A percentile compares a stretch with the other conserved stretches of the same genome.
Conservation (phyloP, 1,140 invertebrate genomes). For the Acyrthosiphon pisum region DNA sequence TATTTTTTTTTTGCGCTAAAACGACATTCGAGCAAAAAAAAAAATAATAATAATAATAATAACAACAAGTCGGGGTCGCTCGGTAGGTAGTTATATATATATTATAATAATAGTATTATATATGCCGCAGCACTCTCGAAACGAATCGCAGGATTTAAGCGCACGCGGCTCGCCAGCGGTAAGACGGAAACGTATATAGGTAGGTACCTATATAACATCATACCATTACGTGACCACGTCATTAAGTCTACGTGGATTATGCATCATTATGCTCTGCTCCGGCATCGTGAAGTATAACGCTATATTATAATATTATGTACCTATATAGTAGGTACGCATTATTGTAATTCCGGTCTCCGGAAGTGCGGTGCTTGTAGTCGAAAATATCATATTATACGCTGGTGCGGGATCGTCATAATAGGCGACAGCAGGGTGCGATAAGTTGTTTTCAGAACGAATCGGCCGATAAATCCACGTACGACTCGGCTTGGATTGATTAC, state of each 20-base stretch:
- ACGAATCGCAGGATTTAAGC: background rate
- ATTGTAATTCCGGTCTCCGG: background rate
- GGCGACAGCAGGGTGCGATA: no score
- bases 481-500: no score
- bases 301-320: background rate
- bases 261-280: background rate
- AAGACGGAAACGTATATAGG: background rate
- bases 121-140: background rate
- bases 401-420: no score
- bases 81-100: no score
- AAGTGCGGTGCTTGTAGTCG: background rate
- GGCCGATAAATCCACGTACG: no score
- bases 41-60: no score
- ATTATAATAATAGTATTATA: no score
- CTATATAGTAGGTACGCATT: background rate
- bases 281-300: background rate
- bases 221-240: background rate
- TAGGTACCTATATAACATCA: background rate
- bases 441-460: background rate
- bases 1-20: background rate
- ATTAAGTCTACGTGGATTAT: background rate
- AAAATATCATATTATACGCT: background rate
- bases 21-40: background rate
- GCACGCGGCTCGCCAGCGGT: no score
- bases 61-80: no score